Conservation (phyloP, 2,113 vertebrate species). For the Murina feae region DNA sequence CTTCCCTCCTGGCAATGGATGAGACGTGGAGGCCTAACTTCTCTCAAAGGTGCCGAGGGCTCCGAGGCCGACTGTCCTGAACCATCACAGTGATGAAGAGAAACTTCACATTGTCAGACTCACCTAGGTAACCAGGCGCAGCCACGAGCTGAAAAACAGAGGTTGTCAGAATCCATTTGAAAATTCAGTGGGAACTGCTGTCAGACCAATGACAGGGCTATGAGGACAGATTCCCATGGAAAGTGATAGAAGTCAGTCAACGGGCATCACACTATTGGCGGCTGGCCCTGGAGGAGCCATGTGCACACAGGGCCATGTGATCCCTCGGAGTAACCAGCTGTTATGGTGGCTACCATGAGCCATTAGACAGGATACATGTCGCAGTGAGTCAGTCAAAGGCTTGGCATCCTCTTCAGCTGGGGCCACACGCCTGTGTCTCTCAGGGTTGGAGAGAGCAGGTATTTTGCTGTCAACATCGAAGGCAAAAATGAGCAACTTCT, state of each 20-base stretch:
- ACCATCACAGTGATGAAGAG: constrained; percentile 35
- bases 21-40: background rate
- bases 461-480: background rate
- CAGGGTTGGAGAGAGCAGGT: background rate
- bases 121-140: constrained; percentile 56
- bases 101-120: constrained; percentile 52
- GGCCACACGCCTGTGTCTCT: background rate
- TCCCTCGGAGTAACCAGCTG: background rate
- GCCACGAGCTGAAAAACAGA: constrained; percentile 61
- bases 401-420: background rate
- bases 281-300: background rate
- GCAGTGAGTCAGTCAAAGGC: background rate
- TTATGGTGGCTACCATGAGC: background rate
- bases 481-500: background rate
- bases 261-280: constrained; percentile 13
- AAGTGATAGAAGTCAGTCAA: constrained; percentile 37
- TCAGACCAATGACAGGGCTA: constrained; percentile 60
- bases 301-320: fast-evolving
- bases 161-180: constrained; percentile 63
- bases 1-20: background rate
- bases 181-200: constrained; percentile 49
- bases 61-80: constrained; percentile 8
- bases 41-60: background rate
- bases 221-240: constrained; percentile 55
- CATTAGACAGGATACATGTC: background rate